Conservation (phyloP, 2,797 vertebrate species). For the Acipenser ruthenus region DNA sequence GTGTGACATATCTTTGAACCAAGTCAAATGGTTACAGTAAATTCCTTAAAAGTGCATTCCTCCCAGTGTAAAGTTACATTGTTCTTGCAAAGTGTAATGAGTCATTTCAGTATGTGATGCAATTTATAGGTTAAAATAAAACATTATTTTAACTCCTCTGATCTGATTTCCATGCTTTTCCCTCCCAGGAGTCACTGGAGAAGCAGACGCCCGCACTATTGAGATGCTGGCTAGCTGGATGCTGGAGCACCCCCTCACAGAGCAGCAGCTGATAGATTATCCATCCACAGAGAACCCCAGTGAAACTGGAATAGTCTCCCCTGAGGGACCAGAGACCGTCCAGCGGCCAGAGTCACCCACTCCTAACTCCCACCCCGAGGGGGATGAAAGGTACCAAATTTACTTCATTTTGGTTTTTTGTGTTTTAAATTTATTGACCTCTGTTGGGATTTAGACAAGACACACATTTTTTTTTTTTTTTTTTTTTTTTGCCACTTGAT, state of each 20-base stretch:
- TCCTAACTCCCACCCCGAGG: slow-evolving; percentile 23
- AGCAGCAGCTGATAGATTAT: slow-evolving; percentile 45
- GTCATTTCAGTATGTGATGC: neutral
- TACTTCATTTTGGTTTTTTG: too few relatives aligned
- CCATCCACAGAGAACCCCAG: slow-evolving; percentile 29
- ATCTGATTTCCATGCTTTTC: slow-evolving; percentile 28
- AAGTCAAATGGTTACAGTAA: too few relatives aligned
- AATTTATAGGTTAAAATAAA: neutral
- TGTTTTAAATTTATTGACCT: too few relatives aligned
- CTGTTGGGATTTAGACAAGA: too few relatives aligned
- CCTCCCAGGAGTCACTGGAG: slow-evolving; percentile 58
- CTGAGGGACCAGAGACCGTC: slow-evolving; percentile 65
- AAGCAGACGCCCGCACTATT: slow-evolving; percentile 63
- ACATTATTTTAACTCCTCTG: slow-evolving; percentile 4
- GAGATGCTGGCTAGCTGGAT: slow-evolving; percentile 74
- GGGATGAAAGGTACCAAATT: slow-evolving; percentile 31
- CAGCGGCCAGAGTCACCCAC: slow-evolving; percentile 60
- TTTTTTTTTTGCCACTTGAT: too few relatives aligned
- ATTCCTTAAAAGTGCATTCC: neutral
- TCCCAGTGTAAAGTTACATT: neutral
- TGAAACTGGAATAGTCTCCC: slow-evolving; percentile 49
- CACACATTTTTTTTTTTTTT: too few relatives aligned
- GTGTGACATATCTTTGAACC: too few relatives aligned
- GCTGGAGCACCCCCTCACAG: slow-evolving; percentile 65
- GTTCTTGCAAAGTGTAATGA: neutral